A percentile compares a stretch with the other conserved stretches of the same genome.
Evolutionary conservation across 2,113 vertebrate genomes (phyloP).

Genomic region (Bufo bufo): DNA sequence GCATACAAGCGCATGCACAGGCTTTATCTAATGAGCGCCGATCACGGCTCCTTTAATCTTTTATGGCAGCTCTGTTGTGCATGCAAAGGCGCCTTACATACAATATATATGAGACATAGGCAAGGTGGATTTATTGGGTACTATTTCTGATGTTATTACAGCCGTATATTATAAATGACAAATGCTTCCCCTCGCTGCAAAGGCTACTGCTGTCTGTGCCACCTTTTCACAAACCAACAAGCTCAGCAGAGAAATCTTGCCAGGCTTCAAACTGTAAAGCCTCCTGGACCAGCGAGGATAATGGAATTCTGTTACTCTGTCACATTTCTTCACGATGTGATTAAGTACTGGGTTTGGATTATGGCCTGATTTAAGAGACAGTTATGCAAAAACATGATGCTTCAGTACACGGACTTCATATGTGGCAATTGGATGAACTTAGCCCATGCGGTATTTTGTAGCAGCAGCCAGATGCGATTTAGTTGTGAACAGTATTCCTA

Average conservation of each 20-base stretch:
- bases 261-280: conserved; percentile 13
- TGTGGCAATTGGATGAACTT: neutral
- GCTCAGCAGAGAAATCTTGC: conserved; percentile 14
- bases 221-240: conserved; percentile 35
- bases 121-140: conserved; percentile 44
- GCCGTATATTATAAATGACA: conserved; percentile 46
- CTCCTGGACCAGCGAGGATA: neutral
- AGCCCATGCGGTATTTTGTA: neutral
- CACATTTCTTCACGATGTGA: neutral
- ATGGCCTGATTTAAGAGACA: neutral
- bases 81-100: conserved; percentile 35
- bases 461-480: neutral
- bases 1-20: neutral
- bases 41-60: neutral
- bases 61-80: conserved; percentile 20
- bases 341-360: neutral
- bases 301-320: conserved; percentile 26
- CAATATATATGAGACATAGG: conserved; percentile 43
- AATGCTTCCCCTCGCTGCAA: conserved; percentile 20
- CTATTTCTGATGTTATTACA: conserved; percentile 52
- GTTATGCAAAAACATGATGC: neutral
- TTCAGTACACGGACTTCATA: neutral
- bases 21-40: conserved; percentile 2
- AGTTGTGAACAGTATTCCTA: neutral
- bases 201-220: conserved; percentile 22